A percentile compares a stretch with the other conserved stretches of the same genome.
Evolutionary conservation across 2,888 invertebrate species (phyloP).

Genomic region (Argynnis bischoffii): DNA sequence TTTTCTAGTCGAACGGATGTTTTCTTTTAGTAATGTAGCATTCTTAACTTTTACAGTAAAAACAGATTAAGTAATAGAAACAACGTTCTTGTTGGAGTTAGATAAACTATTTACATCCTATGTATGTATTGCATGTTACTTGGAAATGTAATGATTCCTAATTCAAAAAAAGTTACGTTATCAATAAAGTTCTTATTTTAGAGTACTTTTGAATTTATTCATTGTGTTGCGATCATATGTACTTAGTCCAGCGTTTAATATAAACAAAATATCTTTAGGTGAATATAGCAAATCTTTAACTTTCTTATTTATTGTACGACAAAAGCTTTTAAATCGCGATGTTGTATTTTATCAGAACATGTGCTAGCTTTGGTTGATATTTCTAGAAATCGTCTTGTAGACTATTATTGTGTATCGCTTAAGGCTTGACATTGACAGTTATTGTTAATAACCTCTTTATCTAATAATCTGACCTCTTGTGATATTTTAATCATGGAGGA

Average conservation of each 20-base stretch:
- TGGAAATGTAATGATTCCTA: too few species aligned
- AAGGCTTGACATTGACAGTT: conserved; percentile 31
- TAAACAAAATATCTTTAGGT: too few species aligned
- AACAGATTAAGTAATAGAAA: conserved; percentile 27
- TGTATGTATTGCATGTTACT: background rate
- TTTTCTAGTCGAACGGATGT: conserved; percentile 38
- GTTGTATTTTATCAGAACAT: background rate
- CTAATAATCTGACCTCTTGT: conserved; percentile 34
- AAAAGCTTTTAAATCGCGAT: background rate
- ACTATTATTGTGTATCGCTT: conserved; percentile 30
- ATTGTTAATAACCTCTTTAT: conserved; percentile 35
- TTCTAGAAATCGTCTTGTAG: conserved; percentile 17
- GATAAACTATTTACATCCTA: conserved; percentile 19
- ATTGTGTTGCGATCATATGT: too few species aligned
- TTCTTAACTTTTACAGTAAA: conserved; percentile 27
- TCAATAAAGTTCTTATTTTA: too few species aligned
- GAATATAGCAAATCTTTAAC: too few species aligned
- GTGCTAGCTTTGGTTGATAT: conserved; percentile 22
- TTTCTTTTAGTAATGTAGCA: conserved; percentile 36
- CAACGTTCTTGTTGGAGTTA: conserved; percentile 12
- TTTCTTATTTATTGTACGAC: too few species aligned
- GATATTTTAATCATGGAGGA: conserved; percentile 25
- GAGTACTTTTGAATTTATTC: too few species aligned
- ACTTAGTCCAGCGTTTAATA: too few species aligned
- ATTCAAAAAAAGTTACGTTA: too few species aligned